phyloP scores from a whole-genome alignment of 2,888 invertebrate species.

The Drosophila atroscutellata region DNA sequence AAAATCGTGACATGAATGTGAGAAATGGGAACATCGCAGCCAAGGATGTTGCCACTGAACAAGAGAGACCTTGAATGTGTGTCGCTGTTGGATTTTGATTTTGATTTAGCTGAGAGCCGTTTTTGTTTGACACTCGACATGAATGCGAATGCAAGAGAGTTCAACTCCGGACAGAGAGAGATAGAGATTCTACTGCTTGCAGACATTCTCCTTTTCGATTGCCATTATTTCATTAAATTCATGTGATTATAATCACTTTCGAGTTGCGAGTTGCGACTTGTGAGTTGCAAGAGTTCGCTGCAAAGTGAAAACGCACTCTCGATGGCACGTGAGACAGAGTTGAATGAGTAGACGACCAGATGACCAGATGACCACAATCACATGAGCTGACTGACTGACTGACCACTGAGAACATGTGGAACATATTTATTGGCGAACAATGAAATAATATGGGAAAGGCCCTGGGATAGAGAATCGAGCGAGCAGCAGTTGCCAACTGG shows the following conservation, averaged over 20 bases:
- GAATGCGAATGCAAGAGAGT: constrained; percentile 37
- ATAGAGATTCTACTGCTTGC: constrained; percentile 43
- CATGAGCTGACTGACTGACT: constrained; percentile 17
- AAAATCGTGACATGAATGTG: constrained; percentile 83
- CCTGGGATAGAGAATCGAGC: constrained; percentile 36
- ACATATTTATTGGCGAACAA: constrained; percentile 55
- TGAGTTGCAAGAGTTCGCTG: constrained; percentile 33
- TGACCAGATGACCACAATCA: constrained; percentile 37
- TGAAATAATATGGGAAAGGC: constrained; percentile 67
- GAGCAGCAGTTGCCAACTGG: constrained; percentile 6
- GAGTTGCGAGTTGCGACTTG: constrained; percentile 14
- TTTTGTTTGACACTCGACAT: constrained; percentile 53
- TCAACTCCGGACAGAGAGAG: background rate
- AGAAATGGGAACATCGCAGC: constrained; percentile 50
- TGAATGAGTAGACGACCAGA: constrained; percentile 28
- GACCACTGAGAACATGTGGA: constrained; percentile 50
- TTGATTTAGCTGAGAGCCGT: constrained; percentile 58
- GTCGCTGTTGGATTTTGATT: constrained; percentile 36
- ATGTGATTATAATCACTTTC: constrained; percentile 76
- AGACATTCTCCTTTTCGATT: constrained; percentile 60
- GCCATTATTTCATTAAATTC: constrained; percentile 70
- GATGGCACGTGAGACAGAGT: constrained; percentile 71
- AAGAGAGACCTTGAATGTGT: constrained; percentile 66
- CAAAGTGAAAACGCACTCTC: constrained; percentile 75
- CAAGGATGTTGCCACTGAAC: constrained; percentile 40